Evolutionary conservation across 2,113 vertebrate species (phyloP).

Genomic region (Hippolais icterina): DNA sequence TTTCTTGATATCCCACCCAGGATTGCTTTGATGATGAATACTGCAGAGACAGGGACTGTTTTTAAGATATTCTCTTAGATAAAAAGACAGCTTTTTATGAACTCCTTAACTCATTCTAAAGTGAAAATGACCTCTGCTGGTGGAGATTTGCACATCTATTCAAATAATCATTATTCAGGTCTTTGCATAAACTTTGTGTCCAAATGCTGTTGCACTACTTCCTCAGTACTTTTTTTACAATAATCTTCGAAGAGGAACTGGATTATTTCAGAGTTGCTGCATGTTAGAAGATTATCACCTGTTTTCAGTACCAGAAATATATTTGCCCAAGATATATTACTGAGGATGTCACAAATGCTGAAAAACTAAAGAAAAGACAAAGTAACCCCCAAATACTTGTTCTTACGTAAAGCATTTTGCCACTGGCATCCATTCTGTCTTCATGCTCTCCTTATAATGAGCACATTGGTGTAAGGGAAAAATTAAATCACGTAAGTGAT

Average conservation of each 20-base stretch:
- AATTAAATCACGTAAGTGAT: background rate
- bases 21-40: background rate
- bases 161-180: background rate
- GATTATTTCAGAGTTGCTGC: background rate
- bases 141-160: slow-evolving; percentile 15
- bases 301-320: background rate
- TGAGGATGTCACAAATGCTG: background rate
- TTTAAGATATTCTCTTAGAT: background rate
- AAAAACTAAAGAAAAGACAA: background rate
- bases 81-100: background rate
- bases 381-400: background rate
- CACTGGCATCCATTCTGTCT: background rate
- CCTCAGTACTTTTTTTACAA: background rate
- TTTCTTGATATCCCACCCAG: background rate
- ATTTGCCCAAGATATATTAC: background rate
- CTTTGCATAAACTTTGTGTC: background rate
- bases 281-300: background rate
- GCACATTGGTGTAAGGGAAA: background rate
- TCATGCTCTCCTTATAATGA: background rate
- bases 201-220: background rate
- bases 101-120: background rate
- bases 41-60: background rate
- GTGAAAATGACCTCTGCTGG: slow-evolving; percentile 61
- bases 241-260: background rate
- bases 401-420: background rate